Conservation (phyloP, 2,888 invertebrate genomes). For the Amphimallon solstitiale region DNA sequence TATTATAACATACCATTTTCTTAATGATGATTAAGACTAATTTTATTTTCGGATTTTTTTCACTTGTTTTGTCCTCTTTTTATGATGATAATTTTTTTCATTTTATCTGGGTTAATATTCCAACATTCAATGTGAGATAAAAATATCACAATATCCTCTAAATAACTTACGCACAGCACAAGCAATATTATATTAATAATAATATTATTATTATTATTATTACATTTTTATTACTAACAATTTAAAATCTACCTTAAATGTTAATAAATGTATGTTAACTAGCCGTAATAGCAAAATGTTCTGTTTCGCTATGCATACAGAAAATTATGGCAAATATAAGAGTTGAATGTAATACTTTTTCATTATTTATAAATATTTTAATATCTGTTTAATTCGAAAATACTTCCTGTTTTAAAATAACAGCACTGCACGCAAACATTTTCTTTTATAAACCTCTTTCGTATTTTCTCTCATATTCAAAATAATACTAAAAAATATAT, state of each 20-base stretch:
- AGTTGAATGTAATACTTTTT: constrained; percentile 10
- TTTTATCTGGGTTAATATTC: constrained; percentile 24
- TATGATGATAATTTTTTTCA: constrained; percentile 31
- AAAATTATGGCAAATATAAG: constrained; percentile 23
- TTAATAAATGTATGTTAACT: constrained; percentile 23
- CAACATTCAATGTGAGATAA: constrained; percentile 32
- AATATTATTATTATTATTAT: constrained; percentile 9
- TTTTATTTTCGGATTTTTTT: no score
- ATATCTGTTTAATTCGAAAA: constrained; percentile 23
- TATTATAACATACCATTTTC: constrained; percentile 25
- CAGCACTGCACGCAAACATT: background rate
- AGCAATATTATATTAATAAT: constrained; percentile 35
- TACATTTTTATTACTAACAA: constrained; percentile 30
- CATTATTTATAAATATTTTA: background rate
- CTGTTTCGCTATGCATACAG: constrained; percentile 1
- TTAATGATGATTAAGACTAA: constrained; percentile 7
- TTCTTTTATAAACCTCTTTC: background rate
- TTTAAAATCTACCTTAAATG: constrained; percentile 31
- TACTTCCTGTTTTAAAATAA: constrained; percentile 23
- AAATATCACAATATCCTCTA: constrained; percentile 40
- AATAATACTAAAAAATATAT: constrained; percentile 12
- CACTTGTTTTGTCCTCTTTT: background rate
- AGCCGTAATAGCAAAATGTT: constrained; percentile 15
- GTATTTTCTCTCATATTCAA: background rate
- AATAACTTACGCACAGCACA: constrained; percentile 39